Evolutionary conservation across 2,888 invertebrate species (phyloP).

Genomic region (Eledone cirrhosa): DNA sequence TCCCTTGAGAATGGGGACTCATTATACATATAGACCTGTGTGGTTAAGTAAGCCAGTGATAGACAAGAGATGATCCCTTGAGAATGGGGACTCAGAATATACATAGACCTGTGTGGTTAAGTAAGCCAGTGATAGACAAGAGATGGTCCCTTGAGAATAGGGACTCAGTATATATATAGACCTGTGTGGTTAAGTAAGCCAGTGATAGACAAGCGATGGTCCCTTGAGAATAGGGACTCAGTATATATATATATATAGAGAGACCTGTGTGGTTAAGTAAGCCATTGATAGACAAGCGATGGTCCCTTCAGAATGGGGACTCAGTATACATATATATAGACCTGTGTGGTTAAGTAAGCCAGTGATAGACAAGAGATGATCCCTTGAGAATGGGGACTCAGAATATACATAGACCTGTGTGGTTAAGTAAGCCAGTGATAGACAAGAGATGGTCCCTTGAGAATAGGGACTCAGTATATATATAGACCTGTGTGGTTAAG

Average conservation of each 20-base stretch:
- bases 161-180: constrained; percentile 15
- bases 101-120: background rate
- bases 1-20: background rate
- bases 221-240: background rate
- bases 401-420: background rate
- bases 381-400: background rate
- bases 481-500: background rate
- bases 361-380: constrained; percentile 16
- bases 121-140: constrained; percentile 16
- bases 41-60: background rate
- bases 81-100: constrained; percentile 11
- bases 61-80: constrained; percentile 7
- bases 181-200: background rate
- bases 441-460: constrained; percentile 5
- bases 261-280: background rate
- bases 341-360: background rate
- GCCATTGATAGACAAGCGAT: constrained; percentile 17
- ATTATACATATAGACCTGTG: background rate
- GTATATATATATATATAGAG: no score
- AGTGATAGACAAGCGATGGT: constrained; percentile 15
- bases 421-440: background rate
- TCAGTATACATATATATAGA: constrained; percentile 4
- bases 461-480: constrained; percentile 8
- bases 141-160: background rate
- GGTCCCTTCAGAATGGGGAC: background rate